A percentile compares a stretch with the other conserved stretches of the same genome.
Evolutionary conservation across 1,140 invertebrate genomes (phyloP).

Genomic region (Apis florea): DNA sequence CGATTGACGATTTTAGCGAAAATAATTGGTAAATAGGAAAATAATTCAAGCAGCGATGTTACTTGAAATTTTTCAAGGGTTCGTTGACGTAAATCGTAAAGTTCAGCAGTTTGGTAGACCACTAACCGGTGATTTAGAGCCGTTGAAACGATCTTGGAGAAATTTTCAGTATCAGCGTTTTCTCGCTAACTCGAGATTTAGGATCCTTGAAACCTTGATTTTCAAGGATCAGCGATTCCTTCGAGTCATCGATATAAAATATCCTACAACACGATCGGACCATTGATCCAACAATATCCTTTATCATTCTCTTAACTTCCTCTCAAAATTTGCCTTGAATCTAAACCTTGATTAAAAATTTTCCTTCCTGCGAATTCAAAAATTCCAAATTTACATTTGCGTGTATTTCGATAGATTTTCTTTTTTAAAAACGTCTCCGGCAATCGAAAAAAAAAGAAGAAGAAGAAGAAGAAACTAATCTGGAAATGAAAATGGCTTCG

Average conservation of each 20-base stretch:
- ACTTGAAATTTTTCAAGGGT: background rate
- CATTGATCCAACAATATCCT: background rate
- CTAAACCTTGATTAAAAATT: background rate
- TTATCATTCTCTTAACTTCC: background rate
- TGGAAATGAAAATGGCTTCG: constrained; percentile 27
- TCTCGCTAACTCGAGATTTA: background rate
- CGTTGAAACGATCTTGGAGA: background rate
- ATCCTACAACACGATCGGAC: background rate
- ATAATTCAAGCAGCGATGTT: background rate
- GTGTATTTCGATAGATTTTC: background rate
- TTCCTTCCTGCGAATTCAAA: background rate
- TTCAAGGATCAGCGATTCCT: background rate
- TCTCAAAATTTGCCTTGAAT: background rate
- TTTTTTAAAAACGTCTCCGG: too few species aligned
- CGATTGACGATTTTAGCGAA: background rate
- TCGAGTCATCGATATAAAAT: background rate
- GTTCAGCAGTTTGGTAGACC: background rate
- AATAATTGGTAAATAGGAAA: background rate
- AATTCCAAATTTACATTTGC: background rate
- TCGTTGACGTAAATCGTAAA: background rate
- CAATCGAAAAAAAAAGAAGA: background rate
- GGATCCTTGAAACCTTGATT: background rate
- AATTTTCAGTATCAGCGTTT: constrained; percentile 10
- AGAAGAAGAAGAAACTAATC: background rate
- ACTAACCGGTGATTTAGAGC: background rate